Evolutionary conservation across 2,113 vertebrate genomes (phyloP), one percentile per base, ranked within the genome.

Genomic region (Pionites leucogaster): DNA sequence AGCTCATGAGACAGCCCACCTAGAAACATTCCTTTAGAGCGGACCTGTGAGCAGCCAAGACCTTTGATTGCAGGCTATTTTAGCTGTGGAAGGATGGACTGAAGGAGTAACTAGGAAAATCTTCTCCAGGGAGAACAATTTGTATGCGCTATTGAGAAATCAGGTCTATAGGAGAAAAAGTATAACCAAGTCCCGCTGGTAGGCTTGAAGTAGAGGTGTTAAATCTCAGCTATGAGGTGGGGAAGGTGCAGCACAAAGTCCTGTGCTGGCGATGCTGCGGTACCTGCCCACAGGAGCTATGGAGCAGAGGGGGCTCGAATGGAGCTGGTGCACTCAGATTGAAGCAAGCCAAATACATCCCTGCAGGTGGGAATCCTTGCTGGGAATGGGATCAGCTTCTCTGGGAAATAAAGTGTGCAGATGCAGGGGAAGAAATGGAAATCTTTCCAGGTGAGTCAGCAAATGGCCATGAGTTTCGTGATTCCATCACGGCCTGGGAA

Each of bases 41-140:
- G 86, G 80, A 86, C 42, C 84, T 69, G 60, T 27, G 50, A 94
- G 90, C 55, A 92, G 60, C 50, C 90, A 59, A 67, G 77, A 70
- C 69, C 85, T 92, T 90, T 92, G 86, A 90, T 93, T 94, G 86
- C 12, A 12, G 76, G 80, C 12, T 86, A 68, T 88, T 94, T 90
- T 52, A 93, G 79, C 86, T 75, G 86, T 9, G 13, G 82, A 90
- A 87, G 59, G 44, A 72, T 13, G 69, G 93, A 63, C 84, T 88
- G 90, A 87, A 68, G 64, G 60, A 93, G 86, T 85, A 83, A 50
- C 60, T 68, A 50, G 25, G 47, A 63, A 96, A 94, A 91, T 67
- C 81, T 93, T 94, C 80, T 67, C 85, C 92, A 68, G 60, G 27
- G 82, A 86, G 95, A 95, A 72, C 82, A 86, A 91, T 92, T 84